Conservation (phyloP, 2,113 vertebrate species). For the Crypturellus undulatus region DNA sequence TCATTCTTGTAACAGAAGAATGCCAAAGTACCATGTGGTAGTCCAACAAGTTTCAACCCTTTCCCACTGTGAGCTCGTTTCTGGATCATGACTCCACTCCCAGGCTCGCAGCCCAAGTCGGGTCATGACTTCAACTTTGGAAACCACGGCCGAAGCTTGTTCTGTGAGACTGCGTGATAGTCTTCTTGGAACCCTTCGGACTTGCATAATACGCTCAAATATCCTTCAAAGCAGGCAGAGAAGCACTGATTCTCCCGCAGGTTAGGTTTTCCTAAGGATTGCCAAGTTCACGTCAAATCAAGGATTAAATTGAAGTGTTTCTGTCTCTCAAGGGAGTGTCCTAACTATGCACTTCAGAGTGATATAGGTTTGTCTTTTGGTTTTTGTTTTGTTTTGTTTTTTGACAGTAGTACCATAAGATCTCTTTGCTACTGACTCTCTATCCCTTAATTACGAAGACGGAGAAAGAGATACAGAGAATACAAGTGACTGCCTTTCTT, state of each 20-base stretch:
- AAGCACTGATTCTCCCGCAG: background rate
- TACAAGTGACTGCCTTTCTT: background rate
- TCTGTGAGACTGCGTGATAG: too few relatives aligned
- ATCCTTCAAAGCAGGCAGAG: background rate
- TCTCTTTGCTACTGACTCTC: background rate
- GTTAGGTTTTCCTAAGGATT: background rate
- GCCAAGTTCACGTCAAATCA: background rate
- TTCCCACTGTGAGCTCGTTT: rapidly evolving
- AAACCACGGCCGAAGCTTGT: background rate
- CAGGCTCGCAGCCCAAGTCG: background rate
- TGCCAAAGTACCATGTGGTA: background rate
- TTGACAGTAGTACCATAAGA: background rate
- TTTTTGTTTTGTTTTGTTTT: background rate
- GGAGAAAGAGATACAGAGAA: background rate
- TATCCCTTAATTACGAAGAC: background rate
- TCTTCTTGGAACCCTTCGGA: background rate
- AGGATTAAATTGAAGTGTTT: background rate
- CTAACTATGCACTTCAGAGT: rapidly evolving
- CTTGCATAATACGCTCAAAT: background rate
- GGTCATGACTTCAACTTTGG: background rate
- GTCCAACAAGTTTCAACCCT: background rate
- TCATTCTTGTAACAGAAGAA: background rate
- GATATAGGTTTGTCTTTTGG: too few relatives aligned
- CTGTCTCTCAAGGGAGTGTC: background rate
- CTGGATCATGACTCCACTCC: background rate